A percentile compares a stretch with the other conserved stretches of the same genome.
These are phyloP conservation scores for Periophthalmus magnuspinnatus DNA, from an alignment of 2,797 vertebrate species.

Conservation along the genomic window DNA sequence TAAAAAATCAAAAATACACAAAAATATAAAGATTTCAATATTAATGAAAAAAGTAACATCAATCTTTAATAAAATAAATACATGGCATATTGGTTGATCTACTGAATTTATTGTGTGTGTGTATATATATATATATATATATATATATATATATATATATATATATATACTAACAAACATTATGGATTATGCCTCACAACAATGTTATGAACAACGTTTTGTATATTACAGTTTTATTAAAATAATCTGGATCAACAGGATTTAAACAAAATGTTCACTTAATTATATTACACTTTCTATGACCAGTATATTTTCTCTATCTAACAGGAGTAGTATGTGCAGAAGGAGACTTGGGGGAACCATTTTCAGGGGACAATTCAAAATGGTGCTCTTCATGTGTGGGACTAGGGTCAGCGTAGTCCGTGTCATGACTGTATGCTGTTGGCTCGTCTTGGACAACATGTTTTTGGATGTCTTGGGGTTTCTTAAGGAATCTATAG, in stretches of 20 bases:
- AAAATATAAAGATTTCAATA: not conserved
- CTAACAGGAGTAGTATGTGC: conserved; percentile 25
- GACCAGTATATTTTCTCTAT: conserved; percentile 18
- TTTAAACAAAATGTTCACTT: not conserved
- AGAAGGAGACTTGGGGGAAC: conserved; percentile 46
- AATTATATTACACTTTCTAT: not conserved
- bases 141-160: too few relatives aligned
- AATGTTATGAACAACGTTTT: not conserved
- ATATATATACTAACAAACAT: conserved; percentile 2
- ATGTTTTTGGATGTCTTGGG: conserved; percentile 73
- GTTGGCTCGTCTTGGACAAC: conserved; percentile 67
- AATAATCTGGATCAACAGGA: not conserved
- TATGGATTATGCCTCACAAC: not conserved
- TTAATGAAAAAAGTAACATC: not conserved
- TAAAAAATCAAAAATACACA: too few relatives aligned
- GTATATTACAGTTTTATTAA: not conserved
- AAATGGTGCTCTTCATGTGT: conserved; percentile 67
- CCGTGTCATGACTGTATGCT: conserved; percentile 52
- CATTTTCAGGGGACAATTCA: conserved; percentile 74
- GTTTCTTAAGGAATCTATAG: conserved; percentile 87
- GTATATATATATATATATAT: too few relatives aligned
- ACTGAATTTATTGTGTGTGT: too few relatives aligned
- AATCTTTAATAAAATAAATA: too few relatives aligned
- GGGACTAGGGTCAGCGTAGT: conserved; percentile 42
- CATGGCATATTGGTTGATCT: too few relatives aligned